Percentiles rank a stretch among this genome's conserved stretches.
These are phyloP conservation scores for Cryptoprocta ferox DNA, from an alignment of 2,797 vertebrate genomes.

Conservation along the genomic window DNA sequence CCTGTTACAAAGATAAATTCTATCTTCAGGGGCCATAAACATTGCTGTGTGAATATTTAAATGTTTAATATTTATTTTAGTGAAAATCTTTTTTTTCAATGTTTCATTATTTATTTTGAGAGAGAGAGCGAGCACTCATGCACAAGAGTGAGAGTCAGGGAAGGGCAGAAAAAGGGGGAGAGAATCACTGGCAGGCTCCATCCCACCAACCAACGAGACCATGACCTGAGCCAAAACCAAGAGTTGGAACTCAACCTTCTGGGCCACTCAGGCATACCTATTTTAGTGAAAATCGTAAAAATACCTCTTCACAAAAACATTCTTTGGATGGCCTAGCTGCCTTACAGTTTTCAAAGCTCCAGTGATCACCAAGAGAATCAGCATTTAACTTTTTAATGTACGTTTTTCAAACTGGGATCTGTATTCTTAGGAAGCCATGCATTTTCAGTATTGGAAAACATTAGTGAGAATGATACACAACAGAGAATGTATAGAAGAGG, in stretches of 20 bases:
- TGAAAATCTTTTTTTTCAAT: background rate
- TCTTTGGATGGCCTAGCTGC: background rate
- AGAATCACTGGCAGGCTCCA: no score
- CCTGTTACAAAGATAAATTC: conserved; percentile 56
- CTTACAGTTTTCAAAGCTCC: background rate
- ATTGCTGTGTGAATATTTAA: conserved; percentile 66
- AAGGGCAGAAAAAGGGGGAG: no score
- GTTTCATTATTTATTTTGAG: no score
- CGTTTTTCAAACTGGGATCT: background rate
- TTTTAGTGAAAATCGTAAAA: conserved; percentile 60
- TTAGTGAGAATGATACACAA: background rate
- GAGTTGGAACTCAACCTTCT: no score
- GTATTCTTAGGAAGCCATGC: background rate
- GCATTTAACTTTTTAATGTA: conserved; percentile 21
- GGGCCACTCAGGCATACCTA: background rate
- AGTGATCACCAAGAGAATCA: background rate
- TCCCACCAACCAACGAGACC: no score
- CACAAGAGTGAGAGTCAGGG: no score
- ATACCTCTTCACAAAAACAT: conserved; percentile 41
- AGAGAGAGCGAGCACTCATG: no score
- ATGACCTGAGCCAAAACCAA: no score
- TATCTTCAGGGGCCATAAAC: conserved; percentile 48
- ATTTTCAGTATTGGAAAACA: conserved; percentile 25
- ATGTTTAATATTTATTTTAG: conserved; percentile 67
- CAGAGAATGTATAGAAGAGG: background rate